Conservation (phyloP, 1,140 invertebrate species). For the Rhagoletis pomonella region DNA sequence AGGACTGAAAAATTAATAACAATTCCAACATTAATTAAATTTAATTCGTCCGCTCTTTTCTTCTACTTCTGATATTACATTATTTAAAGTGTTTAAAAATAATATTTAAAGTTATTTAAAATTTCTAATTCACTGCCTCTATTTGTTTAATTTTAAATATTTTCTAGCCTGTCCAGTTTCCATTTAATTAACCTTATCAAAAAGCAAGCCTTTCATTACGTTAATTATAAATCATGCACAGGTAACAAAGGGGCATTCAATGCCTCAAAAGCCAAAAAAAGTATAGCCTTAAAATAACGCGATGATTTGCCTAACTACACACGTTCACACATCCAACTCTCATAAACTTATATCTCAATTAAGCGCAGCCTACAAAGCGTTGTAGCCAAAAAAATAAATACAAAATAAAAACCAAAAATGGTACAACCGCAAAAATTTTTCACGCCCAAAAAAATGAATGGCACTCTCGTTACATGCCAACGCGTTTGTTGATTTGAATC, state of each 20-base stretch:
- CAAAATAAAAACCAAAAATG: no score
- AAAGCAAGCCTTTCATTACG: neutral
- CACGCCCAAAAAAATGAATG: neutral
- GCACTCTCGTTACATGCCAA: neutral
- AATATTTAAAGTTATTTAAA: no score
- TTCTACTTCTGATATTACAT: no score
- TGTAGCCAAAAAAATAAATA: neutral
- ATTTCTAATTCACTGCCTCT: no score
- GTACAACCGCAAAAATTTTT: neutral
- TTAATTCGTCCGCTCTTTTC: no score
- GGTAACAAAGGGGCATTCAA: neutral
- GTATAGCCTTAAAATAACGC: neutral
- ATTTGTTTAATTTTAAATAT: neutral
- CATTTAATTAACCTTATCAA: neutral
- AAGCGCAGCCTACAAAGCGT: neutral
- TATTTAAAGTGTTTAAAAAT: no score
- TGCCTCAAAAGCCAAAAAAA: neutral
- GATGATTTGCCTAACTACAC: neutral
- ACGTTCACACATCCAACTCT: neutral
- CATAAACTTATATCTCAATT: neutral
- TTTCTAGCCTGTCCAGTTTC: neutral
- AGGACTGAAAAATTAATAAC: no score
- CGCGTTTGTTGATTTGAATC: neutral
- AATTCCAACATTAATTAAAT: no score
- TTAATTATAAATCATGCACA: neutral